phyloP scores from a whole-genome alignment of 1,140 invertebrate species.

The Heliothis virescens region DNA sequence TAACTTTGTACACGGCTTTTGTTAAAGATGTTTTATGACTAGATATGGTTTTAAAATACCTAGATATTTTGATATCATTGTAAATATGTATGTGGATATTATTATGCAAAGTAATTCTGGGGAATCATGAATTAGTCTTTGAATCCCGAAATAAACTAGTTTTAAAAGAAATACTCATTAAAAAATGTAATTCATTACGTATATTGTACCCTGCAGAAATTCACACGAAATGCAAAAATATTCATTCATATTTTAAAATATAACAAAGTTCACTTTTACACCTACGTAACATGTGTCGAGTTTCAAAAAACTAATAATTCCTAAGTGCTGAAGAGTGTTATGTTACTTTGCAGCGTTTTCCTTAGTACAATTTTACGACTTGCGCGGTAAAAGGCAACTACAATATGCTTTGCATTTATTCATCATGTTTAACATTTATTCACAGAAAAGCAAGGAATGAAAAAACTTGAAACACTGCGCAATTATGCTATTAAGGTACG shows the following conservation, averaged over 20 bases:
- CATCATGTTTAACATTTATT: conserved; percentile 43
- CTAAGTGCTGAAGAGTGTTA: conserved; percentile 24
- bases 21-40: conserved; percentile 29
- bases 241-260: neutral
- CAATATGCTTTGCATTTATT: conserved; percentile 40
- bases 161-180: too few relatives aligned
- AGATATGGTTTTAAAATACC: conserved; percentile 27
- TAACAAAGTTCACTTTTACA: neutral
- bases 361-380: conserved; percentile 40
- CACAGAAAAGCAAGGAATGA: neutral
- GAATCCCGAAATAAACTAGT: neutral
- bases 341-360: conserved; percentile 22
- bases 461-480: neutral
- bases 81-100: too few relatives aligned
- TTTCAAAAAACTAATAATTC: conserved; percentile 26
- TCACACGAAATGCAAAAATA: neutral
- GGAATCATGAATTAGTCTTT: neutral
- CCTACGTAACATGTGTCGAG: neutral
- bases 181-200: neutral
- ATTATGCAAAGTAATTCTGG: neutral
- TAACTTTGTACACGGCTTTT: conserved; percentile 53
- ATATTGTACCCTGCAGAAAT: neutral
- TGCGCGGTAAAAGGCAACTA: conserved; percentile 38
- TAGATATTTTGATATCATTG: neutral
- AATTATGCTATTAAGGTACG: conserved; percentile 14